Base-by-base conservation (phyloP, 2,888 invertebrate genomes). In the Idaea biselata region DNA sequence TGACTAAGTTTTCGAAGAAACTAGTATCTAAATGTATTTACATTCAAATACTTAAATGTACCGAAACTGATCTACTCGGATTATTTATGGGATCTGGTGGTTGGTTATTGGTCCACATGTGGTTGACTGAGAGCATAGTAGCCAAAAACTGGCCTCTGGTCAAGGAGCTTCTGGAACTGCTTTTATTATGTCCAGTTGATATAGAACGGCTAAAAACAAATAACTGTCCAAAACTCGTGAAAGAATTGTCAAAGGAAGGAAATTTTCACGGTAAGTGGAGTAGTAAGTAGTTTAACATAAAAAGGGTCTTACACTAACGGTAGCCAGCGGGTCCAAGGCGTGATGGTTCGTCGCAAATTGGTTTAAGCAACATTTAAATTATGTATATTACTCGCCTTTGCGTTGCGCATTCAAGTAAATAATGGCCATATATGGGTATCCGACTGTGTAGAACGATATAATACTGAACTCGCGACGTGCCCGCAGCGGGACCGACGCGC, bases 11-110 rank as follows among this genome's bases (percentile, higher is more conserved):
- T 93, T 98, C 98, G 0, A 97, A 97, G 86, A 99, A 98, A 88
- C 93, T 99, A 73, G 98, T 99, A 62, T 98, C 97, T 75, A 98
- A 98, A 93, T 98, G 98, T 91, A 97, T 98, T 78, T 99, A 98
- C 82, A 95, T 98, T 76, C 97, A 98, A 85, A 98, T 99, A 78
- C 91, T 99, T 65, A 97, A 97, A 87, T 96, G 96, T 68, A 98
- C 98, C 14, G 95, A 96, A 81, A 95, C 95, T 6, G 96, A 96
- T 69, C 93, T 98, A 67, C 93, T 99, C 61, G 96, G 96, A 67
- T 95, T 96, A 94, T 98, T 98, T 84, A 97, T 99, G 96, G 95
- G 95, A 64, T 95, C 95, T 65, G 98, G 97, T 71, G 99, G 98
- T 58, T 99, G 99, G 99, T 94, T 96, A 72, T 93, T 98, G 64